These are phyloP conservation scores for Periplaneta americana DNA, from an alignment of 1,140 invertebrate species.

Conservation along the genomic window DNA sequence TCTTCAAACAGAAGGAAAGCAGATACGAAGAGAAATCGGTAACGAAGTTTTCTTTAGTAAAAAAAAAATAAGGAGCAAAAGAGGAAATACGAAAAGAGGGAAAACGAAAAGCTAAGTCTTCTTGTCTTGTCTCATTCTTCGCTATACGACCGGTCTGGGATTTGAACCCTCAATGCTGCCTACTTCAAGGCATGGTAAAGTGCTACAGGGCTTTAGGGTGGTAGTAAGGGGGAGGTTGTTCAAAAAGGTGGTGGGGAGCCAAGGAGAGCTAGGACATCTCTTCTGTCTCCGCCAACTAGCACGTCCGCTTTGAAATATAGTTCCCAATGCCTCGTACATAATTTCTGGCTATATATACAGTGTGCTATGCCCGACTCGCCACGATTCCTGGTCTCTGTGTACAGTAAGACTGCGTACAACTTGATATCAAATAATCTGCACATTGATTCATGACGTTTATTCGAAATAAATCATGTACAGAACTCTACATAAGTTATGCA, in stretches of 20 bases:
- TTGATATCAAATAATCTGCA: too few species aligned
- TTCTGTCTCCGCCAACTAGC: not conserved
- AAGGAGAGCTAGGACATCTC: not conserved
- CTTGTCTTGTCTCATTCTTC: not conserved
- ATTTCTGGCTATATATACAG: not conserved
- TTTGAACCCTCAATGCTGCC: not conserved
- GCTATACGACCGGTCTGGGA: not conserved
- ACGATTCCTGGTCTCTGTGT: not conserved
- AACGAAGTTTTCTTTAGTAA: not conserved
- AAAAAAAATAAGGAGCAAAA: too few species aligned
- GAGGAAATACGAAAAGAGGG: not conserved
- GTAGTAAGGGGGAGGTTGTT: too few species aligned
- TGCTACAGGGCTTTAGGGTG: not conserved
- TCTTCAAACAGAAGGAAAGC: not conserved
- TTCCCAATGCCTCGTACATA: not conserved
- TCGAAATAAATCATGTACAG: not conserved
- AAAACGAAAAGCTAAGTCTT: not conserved
- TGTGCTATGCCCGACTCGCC: not conserved
- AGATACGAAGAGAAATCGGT: not conserved
- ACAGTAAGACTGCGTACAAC: not conserved
- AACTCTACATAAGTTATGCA: not conserved
- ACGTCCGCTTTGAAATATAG: not conserved
- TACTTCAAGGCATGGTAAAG: not conserved
- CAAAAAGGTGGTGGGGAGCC: not conserved
- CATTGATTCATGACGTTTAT: too few species aligned